phyloP scores from a whole-genome alignment of 2,888 invertebrate species.

The Ectemnius lituratus region DNA sequence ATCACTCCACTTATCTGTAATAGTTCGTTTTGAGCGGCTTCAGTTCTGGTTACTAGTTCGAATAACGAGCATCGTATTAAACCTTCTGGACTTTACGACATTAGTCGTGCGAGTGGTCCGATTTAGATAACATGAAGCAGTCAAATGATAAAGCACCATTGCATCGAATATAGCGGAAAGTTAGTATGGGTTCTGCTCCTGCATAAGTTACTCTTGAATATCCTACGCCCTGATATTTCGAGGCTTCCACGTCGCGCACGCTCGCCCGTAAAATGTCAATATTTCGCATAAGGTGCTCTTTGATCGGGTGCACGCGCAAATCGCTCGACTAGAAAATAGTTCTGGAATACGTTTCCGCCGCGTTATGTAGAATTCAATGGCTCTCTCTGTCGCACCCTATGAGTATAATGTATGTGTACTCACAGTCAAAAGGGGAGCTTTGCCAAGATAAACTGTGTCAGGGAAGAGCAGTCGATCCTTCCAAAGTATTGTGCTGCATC shows the following conservation, averaged over 20 bases:
- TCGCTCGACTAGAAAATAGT: neutral
- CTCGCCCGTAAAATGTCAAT: constrained; percentile 19
- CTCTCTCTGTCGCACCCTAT: neutral
- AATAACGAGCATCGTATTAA: too few species aligned
- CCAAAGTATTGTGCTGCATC: neutral
- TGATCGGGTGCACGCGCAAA: constrained; percentile 22
- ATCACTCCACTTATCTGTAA: too few species aligned
- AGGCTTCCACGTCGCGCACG: neutral
- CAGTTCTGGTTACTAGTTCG: too few species aligned
- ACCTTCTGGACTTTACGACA: neutral
- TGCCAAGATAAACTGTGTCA: constrained; percentile 3
- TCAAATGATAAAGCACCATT: neutral
- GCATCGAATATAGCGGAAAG: neutral
- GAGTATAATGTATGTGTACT: too few species aligned
- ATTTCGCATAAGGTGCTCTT: constrained; percentile 32
- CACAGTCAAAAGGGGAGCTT: too few species aligned
- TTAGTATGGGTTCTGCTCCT: neutral
- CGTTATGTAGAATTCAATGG: neutral
- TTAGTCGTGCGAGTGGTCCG: neutral
- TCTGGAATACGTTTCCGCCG: neutral
- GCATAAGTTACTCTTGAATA: neutral
- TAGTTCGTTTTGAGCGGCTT: too few species aligned
- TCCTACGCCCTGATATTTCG: constrained; percentile 5
- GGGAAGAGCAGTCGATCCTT: neutral
- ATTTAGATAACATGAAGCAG: neutral